Base-by-base conservation (phyloP, 2,888 invertebrate species). In the Stenichneumon culpator region DNA sequence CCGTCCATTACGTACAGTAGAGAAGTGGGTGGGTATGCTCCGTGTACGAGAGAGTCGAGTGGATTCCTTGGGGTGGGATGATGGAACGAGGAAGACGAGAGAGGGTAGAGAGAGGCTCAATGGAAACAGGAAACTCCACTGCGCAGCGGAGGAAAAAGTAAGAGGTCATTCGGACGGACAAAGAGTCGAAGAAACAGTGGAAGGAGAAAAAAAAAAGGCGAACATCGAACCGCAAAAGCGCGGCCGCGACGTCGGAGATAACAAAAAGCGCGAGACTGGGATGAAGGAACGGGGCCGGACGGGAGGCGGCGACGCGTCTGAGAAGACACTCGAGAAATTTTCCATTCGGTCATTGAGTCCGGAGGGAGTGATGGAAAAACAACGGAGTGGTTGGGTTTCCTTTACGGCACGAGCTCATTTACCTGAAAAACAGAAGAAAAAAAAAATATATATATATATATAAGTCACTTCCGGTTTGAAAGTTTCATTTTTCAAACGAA, bases 1-100 rank as follows among this genome's bases (percentile, higher is more conserved):
- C 54, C 70, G 65, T 70, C 79, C 70, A 83, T 83, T 79, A 83
- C 44, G 68, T 39, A 28, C 6, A 28, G 60, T 7, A 1, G 72
- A n/a, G 72, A 60, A 73, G 57, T 25, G 57, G 57, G 16, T 39
- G 28, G 32, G 4, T 60, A 7, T n/a, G 14, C 25, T 25, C 5
- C n/a, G 14, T n/a, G 22, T 25, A 67, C 44, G 44, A 47, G 67
- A 44, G 39, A 25, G 11, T 22, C 67, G 60, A 16, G 60, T 32
- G 60, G 22, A 54, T 57, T 57, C 28, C 60, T 25, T 1, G 36
- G 36, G 28, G 6, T 0, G 60, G 60, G 32, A 60, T 1, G 22
- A 60, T 1, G 52, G n/a, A 60, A 16, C 14, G 57, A 2, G 60
- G 28, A 60, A 32, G 60, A 60, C 28, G 60, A 32, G 60, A 32